Conservation (phyloP, 2,113 vertebrate genomes). For the Gobius niger region DNA sequence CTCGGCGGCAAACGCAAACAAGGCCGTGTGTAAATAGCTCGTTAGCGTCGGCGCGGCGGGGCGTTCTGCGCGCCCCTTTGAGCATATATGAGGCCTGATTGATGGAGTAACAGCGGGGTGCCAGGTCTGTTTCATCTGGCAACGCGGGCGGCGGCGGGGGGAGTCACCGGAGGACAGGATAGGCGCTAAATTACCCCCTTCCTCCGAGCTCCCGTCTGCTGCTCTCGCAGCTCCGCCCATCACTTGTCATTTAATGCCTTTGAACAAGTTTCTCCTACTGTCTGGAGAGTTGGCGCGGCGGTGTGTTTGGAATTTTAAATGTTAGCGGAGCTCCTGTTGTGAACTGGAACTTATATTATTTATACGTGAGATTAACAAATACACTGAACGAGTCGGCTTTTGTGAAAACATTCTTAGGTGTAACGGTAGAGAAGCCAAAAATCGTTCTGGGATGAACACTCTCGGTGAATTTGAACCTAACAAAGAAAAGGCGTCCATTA, state of each 20-base stretch:
- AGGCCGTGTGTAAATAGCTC: constrained; percentile 3
- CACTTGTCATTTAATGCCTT: background rate
- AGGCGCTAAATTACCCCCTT: background rate
- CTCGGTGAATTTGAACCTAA: too few relatives aligned
- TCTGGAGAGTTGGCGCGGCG: background rate
- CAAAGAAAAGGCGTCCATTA: too few relatives aligned
- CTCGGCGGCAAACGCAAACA: background rate
- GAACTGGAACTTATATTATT: too few relatives aligned
- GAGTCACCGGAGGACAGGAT: constrained; percentile 4
- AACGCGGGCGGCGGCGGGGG: background rate
- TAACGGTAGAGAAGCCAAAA: too few relatives aligned
- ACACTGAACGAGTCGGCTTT: too few relatives aligned
- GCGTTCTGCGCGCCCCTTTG: background rate
- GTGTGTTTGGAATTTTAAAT: background rate
- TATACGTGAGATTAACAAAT: too few relatives aligned
- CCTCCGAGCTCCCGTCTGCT: background rate
- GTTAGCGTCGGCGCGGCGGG: constrained; percentile 1
- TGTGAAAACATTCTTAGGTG: too few relatives aligned
- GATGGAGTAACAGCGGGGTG: constrained; percentile 1
- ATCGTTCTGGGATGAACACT: too few relatives aligned
- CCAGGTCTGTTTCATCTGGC: constrained; percentile 9
- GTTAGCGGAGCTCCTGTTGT: background rate
- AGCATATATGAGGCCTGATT: constrained; percentile 1
- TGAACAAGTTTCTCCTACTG: background rate
- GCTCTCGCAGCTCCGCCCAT: background rate